Evolutionary conservation across 2,797 vertebrate genomes (phyloP).

Genomic region (Darevskia nairensis): DNA sequence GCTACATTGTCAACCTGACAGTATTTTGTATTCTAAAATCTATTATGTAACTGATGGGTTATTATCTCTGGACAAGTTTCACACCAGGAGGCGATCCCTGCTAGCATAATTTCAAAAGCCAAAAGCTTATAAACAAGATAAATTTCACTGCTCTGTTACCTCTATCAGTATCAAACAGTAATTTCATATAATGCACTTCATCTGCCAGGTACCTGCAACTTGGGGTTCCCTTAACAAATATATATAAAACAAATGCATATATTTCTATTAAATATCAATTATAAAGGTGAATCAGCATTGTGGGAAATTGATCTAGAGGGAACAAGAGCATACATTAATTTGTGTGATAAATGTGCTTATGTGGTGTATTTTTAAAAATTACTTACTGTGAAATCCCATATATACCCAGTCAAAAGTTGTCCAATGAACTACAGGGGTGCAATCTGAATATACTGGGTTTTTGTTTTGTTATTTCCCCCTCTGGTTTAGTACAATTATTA

Average conservation of each 20-base stretch:
- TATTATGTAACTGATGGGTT: constrained; percentile 76
- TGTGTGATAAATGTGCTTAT: not conserved
- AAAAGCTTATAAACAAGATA: constrained; percentile 77
- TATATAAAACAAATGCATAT: constrained; percentile 53
- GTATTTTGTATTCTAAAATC: constrained; percentile 73
- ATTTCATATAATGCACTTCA: constrained; percentile 44
- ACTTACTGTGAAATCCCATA: too few relatives aligned
- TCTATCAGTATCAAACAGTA: constrained; percentile 71
- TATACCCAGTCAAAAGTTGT: too few relatives aligned
- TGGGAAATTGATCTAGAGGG: constrained; percentile 33
- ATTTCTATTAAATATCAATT: constrained; percentile 60
- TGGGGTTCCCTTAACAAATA: constrained; percentile 54
- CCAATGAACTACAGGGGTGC: not conserved
- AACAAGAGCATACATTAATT: constrained; percentile 30
- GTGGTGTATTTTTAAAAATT: not conserved
- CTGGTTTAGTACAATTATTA: not conserved
- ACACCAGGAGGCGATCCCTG: constrained; percentile 73
- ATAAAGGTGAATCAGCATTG: constrained; percentile 25
- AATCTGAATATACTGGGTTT: not conserved
- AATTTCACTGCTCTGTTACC: constrained; percentile 66
- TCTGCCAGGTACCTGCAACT: constrained; percentile 49
- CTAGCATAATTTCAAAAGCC: constrained; percentile 73
- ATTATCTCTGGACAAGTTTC: constrained; percentile 81
- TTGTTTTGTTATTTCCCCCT: not conserved
- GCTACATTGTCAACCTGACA: constrained; percentile 70